phyloP scores from a whole-genome alignment of 2,888 invertebrate genomes.

The Physocephala rufipes region DNA sequence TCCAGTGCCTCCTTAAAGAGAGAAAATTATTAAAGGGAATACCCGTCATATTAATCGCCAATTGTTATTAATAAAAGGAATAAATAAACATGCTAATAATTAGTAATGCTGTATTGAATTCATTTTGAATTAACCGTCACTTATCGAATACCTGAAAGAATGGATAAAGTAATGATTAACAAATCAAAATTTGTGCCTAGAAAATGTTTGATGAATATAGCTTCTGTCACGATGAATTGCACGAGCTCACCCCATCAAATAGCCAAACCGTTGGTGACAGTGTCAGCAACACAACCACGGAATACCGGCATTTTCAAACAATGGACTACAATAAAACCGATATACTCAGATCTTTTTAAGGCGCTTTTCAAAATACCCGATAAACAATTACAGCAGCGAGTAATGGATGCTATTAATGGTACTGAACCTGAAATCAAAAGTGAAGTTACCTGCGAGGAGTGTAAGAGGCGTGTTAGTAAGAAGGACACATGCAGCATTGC shows the following conservation, averaged over 20 bases:
- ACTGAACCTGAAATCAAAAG: neutral
- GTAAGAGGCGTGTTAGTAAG: neutral
- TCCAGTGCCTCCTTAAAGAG: too few relatives aligned
- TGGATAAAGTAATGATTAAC: constrained; percentile 13
- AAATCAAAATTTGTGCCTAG: neutral
- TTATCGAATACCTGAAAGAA: neutral
- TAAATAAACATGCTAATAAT: too few relatives aligned
- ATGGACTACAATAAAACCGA: constrained; percentile 51
- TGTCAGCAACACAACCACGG: neutral
- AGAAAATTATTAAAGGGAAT: too few relatives aligned
- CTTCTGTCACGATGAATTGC: neutral
- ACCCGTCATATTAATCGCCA: too few relatives aligned
- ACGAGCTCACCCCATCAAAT: constrained; percentile 7
- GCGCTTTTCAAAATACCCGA: constrained; percentile 58
- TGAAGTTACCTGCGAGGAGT: constrained; percentile 10
- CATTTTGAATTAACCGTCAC: neutral
- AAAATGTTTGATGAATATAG: neutral
- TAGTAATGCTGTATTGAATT: neutral
- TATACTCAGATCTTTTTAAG: constrained; percentile 56
- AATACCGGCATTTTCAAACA: constrained; percentile 44
- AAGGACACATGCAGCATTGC: constrained; percentile 28
- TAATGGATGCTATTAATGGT: constrained; percentile 60
- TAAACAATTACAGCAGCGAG: constrained; percentile 55
- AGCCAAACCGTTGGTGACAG: too few relatives aligned
- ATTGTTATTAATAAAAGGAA: too few relatives aligned